Conservation (phyloP, 2,113 vertebrate species). For the Aythya baeri region DNA sequence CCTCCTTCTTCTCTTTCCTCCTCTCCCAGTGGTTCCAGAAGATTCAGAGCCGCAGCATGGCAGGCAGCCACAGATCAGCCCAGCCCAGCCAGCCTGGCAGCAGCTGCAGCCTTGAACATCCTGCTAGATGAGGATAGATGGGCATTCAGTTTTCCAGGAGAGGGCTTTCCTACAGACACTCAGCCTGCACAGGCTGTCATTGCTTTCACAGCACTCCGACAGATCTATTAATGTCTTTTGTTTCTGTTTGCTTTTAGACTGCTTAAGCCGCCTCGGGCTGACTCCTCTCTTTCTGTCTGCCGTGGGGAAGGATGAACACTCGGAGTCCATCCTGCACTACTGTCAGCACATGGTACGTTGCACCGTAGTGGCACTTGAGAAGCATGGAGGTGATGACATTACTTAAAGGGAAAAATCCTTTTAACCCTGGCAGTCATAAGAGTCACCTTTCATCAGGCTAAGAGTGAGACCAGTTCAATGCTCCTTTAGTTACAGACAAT, state of each 20-base stretch:
- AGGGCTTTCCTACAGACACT: background rate
- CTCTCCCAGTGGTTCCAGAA: background rate
- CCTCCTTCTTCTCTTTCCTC: background rate
- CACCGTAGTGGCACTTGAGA: background rate
- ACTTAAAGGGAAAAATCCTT: background rate
- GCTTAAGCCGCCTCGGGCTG: slow-evolving; percentile 84
- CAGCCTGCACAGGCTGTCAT: background rate
- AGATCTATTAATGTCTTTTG: background rate
- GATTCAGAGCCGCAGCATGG: background rate
- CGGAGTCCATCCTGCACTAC: slow-evolving; percentile 79
- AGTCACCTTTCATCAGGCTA: background rate
- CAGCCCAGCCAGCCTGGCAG: background rate
- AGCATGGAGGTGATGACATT: background rate
- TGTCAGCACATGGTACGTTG: slow-evolving; percentile 88
- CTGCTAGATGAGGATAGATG: background rate
- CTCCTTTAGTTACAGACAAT: background rate
- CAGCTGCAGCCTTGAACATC: background rate
- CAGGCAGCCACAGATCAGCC: background rate
- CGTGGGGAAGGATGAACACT: slow-evolving; percentile 83
- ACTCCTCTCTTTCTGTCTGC: slow-evolving; percentile 86
- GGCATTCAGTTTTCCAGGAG: background rate
- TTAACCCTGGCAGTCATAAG: background rate
- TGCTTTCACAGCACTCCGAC: background rate
- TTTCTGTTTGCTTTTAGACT: slow-evolving; percentile 76
- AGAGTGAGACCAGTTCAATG: background rate